Evolutionary conservation across 1,140 invertebrate species (phyloP).

Genomic region (Heliconius hewitsoni): DNA sequence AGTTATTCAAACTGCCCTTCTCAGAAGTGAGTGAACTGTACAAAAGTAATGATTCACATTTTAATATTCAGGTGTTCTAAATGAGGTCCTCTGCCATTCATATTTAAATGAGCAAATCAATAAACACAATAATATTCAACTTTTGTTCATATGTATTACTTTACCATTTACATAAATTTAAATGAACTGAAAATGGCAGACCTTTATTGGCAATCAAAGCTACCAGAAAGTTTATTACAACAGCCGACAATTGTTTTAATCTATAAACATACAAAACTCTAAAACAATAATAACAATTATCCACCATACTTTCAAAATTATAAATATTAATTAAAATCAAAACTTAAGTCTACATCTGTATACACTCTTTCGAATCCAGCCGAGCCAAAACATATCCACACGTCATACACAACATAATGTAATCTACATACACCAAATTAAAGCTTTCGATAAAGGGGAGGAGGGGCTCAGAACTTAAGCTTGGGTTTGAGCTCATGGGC

Average conservation of each 20-base stretch:
- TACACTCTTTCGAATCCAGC: slow-evolving; percentile 53
- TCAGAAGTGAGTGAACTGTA: slow-evolving; percentile 16
- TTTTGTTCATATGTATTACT: slow-evolving; percentile 19
- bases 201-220: slow-evolving; percentile 40
- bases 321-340: slow-evolving; percentile 68
- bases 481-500: slow-evolving; percentile 91
- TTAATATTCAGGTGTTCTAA: slow-evolving; percentile 28
- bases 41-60: slow-evolving; percentile 25
- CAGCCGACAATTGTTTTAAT: slow-evolving; percentile 48
- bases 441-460: slow-evolving; percentile 67
- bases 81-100: slow-evolving; percentile 16
- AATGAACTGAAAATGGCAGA: slow-evolving; percentile 41
- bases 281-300: slow-evolving; percentile 73
- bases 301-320: slow-evolving; percentile 60
- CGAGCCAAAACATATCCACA: slow-evolving; percentile 45
- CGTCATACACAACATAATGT: slow-evolving; percentile 46
- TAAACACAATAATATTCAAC: slow-evolving; percentile 25
- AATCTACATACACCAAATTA: slow-evolving; percentile 71
- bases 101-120: slow-evolving; percentile 27
- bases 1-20: not conserved
- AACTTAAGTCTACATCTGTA: slow-evolving; percentile 58
- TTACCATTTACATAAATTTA: slow-evolving; percentile 34
- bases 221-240: slow-evolving; percentile 49
- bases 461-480: slow-evolving; percentile 81
- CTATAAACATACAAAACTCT: slow-evolving; percentile 72